Evolutionary conservation across 2,113 vertebrate species (phyloP).

Genomic region (Bufo bufo): DNA sequence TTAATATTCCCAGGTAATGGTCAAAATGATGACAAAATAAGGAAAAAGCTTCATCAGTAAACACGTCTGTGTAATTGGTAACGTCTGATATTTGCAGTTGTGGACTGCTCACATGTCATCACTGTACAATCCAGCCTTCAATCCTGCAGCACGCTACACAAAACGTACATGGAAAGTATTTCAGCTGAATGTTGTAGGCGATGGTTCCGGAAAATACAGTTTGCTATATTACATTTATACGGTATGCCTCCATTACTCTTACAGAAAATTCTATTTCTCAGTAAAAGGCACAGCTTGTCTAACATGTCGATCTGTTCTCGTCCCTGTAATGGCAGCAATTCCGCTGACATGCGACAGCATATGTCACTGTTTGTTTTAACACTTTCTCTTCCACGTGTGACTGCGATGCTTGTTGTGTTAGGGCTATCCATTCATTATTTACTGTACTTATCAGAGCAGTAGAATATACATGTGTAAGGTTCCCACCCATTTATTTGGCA

Average conservation of each 20-base stretch:
- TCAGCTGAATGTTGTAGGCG: conserved; percentile 25
- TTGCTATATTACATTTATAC: conserved; percentile 25
- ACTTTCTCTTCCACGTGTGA: conserved; percentile 1
- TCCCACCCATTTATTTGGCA: too few relatives aligned
- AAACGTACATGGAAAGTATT: conserved; percentile 25
- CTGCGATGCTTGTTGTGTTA: not conserved
- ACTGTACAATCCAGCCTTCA: not conserved
- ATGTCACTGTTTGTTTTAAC: conserved; percentile 57
- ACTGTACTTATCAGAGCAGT: not conserved
- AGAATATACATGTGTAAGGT: not conserved
- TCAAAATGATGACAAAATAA: too few relatives aligned
- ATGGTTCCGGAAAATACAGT: conserved; percentile 4
- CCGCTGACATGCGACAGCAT: conserved; percentile 28
- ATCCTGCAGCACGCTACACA: not conserved
- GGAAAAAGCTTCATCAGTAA: too few relatives aligned
- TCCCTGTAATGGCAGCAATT: conserved; percentile 45
- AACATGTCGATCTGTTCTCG: conserved; percentile 38
- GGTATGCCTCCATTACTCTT: conserved; percentile 10
- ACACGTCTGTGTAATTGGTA: too few relatives aligned
- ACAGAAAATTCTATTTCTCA: conserved; percentile 42
- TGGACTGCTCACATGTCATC: conserved; percentile 1
- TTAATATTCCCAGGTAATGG: too few relatives aligned
- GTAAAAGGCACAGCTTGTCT: conserved; percentile 37
- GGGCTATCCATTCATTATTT: not conserved
- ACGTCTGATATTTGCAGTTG: not conserved